Base-by-base conservation (phyloP, 2,113 vertebrate species). In the Tragulus kanchil region DNA sequence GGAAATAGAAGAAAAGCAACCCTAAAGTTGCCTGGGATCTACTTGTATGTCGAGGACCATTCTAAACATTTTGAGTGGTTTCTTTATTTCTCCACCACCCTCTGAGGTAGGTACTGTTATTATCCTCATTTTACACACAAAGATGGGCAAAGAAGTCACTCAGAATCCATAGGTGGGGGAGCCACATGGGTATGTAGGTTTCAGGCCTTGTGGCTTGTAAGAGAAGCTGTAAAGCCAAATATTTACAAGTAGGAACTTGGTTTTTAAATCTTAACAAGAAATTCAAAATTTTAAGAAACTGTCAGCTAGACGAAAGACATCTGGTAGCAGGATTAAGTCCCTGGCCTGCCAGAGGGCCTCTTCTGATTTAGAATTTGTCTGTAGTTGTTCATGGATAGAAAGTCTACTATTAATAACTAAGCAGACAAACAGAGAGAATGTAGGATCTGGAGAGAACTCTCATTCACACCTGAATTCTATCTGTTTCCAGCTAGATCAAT, bases 251-350 rank as follows among this genome's bases (percentile, higher is more conserved):
- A 73, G 90, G 92, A 82, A 85, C 23, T 54, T 0, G 0, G 89
- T 86, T 95, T 93, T 97, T 75, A 89, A 96, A 95, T 85, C 56
- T 85, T 71, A 92, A 75, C 79, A 73, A 93, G 94, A 89, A 88
- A 85, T 79, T 79, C 26, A 90, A 77, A 56, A 5, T 67, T 92
- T 90, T 52, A 88, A 85, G 86, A 93, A 90, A 83, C 54, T 92
- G 45, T 62, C 52, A 85, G 56, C 67, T 84, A 93, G 95, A 94
- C 59, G 89, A 91, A 94, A 50, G 56, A 86, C 86, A 94, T 77
- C 48, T 85, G 64, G 79, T 21, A 28, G 61, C 59, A 61, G 84
- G 75, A 71, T 71, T 48, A 77, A 95, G 62, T 16, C 28, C 52
- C 4, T 2, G 25, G 65, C 23, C 9, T 85, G 77, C 54, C 42